Base-by-base conservation (phyloP, 2,888 invertebrate genomes). In the Lepidonotus clava region DNA sequence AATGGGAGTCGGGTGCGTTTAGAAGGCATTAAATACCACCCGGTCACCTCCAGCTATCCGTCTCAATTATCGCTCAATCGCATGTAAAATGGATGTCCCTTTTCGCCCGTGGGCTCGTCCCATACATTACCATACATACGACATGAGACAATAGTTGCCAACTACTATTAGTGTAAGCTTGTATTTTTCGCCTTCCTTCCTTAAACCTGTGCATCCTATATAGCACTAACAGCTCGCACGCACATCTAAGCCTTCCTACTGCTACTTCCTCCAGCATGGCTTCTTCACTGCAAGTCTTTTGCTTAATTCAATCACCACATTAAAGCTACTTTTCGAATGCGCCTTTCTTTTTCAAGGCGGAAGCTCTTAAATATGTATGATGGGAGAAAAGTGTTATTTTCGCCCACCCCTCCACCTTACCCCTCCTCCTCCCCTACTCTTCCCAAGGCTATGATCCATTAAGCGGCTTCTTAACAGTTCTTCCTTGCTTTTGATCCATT, bases 31-130 rank as follows among this genome's bases (percentile, higher is more conserved):
- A 53, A 53, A n/a, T n/a, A 53, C 53, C 21, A 53, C 11, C 53
- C 21, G n/a, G 53, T 53, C 18, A 53, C 53, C 53, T n/a, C 53
- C 2, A 53, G 53, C 53, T 53, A 53, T 53, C 53, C n/a, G n/a
- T 53, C 53, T 53, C 53, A n/a, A 53, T 53, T 53, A 53, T 53
- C 53, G 53, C 53, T 53, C 53, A n/a, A 53, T 53, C 53, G n/a
- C 53, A 53, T 53, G 53, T 53, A 53, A 53, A 53, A 53, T 53
- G 53, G 21, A 53, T 53, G 53, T 18, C 6, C 46, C 46, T 53
- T 11, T 53, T 53, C 53, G 53, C 53, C 53, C 11, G n/a, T 18
- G 21, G 53, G 53, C 53, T 53, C 53, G n/a, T 18, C 1, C 53
- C 18, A 53, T n/a, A n/a, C 53, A 53, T 53, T 53, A 53, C 53